Percentiles rank a stretch among this genome's conserved stretches.
Conservation (phyloP, 2,888 invertebrate genomes). For the Scaeva pyrastri region DNA sequence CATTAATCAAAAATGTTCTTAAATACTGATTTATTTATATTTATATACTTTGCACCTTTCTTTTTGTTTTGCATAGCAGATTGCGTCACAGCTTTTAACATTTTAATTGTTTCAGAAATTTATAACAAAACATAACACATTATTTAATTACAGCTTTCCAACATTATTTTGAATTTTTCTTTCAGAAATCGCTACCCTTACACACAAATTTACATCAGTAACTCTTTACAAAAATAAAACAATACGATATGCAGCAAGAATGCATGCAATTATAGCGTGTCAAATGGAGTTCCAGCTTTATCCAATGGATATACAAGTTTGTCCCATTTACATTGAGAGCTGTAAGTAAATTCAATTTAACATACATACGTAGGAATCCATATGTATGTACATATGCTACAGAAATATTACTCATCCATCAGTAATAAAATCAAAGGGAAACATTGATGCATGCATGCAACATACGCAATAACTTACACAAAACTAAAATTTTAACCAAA, state of each 20-base stretch:
- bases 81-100: background rate
- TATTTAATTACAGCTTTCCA: background rate
- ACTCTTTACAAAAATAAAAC: slow-evolving; percentile 92
- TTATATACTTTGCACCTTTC: no score
- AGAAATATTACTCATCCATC: no score
- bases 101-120: background rate
- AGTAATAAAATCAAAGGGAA: no score
- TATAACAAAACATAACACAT: background rate
- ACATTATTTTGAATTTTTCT: slow-evolving; percentile 76
- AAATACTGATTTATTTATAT: no score
- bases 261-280: slow-evolving; percentile 94
- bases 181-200: slow-evolving; percentile 91
- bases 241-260: slow-evolving; percentile 90
- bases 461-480: no score
- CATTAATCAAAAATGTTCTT: no score
- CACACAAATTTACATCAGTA: slow-evolving; percentile 92
- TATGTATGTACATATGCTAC: no score
- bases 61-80: background rate
- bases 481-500: no score
- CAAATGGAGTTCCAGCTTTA: slow-evolving; percentile 95
- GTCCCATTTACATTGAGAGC: slow-evolving; percentile 93
- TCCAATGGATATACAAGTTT: slow-evolving; percentile 94
- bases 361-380: background rate
- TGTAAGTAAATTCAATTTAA: slow-evolving; percentile 86
- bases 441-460: no score